These are phyloP conservation scores for Ichneumoninae sp. DNA, from an alignment of 2,888 invertebrate genomes.

Conservation along the genomic window DNA sequence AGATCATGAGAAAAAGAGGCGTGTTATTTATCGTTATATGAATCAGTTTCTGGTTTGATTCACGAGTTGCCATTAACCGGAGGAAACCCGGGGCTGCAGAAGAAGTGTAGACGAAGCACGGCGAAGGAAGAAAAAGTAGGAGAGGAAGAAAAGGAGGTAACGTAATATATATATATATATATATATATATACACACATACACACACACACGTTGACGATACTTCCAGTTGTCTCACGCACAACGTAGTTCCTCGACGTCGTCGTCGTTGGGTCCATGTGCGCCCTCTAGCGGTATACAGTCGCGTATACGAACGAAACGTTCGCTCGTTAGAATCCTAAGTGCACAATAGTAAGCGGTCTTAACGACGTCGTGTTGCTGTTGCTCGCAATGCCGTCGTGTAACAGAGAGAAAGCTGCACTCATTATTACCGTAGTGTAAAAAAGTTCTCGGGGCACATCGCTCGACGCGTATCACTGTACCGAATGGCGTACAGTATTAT, in stretches of 20 bases:
- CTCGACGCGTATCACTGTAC: conserved; percentile 19
- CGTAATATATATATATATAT: background rate
- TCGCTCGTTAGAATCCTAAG: conserved; percentile 60
- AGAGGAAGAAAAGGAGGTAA: background rate
- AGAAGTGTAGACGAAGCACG: conserved; percentile 1
- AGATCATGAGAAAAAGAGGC: conserved; percentile 4
- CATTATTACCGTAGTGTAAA: conserved; percentile 55
- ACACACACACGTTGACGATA: conserved; percentile 2
- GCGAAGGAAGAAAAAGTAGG: background rate
- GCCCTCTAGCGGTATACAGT: conserved; percentile 11
- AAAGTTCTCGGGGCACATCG: conserved; percentile 42
- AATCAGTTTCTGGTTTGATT: conserved; percentile 32
- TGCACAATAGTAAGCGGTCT: conserved; percentile 60
- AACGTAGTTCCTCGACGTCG: conserved; percentile 15
- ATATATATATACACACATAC: background rate
- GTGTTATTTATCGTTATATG: conserved; percentile 12
- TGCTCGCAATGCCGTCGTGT: conserved; percentile 28
- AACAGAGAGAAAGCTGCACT: conserved; percentile 49
- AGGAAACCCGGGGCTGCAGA: background rate
- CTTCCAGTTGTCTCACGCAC: conserved; percentile 36
- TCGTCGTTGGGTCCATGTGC: conserved; percentile 12
- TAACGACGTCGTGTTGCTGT: conserved; percentile 55
- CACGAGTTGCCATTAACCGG: conserved; percentile 12
- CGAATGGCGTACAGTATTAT: background rate
- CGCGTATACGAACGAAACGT: conserved; percentile 27